Base-by-base conservation (phyloP, 2,797 vertebrate species). In the Phoxinus dragarum region DNA sequence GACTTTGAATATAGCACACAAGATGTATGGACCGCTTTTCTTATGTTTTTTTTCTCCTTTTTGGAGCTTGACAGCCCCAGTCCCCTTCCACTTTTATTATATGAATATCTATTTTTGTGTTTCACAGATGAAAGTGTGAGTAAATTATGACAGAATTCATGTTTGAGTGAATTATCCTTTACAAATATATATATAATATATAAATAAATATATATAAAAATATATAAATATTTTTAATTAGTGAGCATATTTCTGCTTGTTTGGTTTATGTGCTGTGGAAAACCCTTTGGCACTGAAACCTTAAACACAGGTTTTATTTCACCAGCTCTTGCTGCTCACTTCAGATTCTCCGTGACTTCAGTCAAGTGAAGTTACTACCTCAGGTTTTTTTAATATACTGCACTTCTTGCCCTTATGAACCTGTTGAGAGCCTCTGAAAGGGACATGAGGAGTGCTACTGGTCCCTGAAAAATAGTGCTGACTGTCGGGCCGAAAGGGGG, bases 371-470 rank as follows among this genome's bases (percentile, higher is more conserved):
- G 95, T 96, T 96, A 96, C 96, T 94, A 94, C 93, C 54, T 54
- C 66, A 6, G 1, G 54, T 64, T 79, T 79, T 96, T 96, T 97
- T 97, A 95, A 97, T 97, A 96, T 96, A 97, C 96, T 97, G 95
- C 96, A 95, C 96, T 97, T 96, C 94, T 96, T 97, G 96, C 96
- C 97, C 96, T 96, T 94, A 94, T 97, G 97, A 97, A 97, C 96
- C 96, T 97, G 97, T 95, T 96, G 95, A 97, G 96, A 96, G 94
- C 92, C 92, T 90, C 93, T 96, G 96, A 97, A 97, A 96, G 95
- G 94, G 93, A 94, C 92, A 93, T 95, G 96, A 96, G 95, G 96
- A 96, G 95, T 96, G 94, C 94, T 95, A 94, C 94, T 95, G 95
- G 94, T 94, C 96, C 94, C 96, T 96, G 94, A 96, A 97, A 97